Evolutionary conservation across 2,113 vertebrate genomes (phyloP), one percentile per base, ranked within the genome.

Genomic region (Psophia crepitans): DNA sequence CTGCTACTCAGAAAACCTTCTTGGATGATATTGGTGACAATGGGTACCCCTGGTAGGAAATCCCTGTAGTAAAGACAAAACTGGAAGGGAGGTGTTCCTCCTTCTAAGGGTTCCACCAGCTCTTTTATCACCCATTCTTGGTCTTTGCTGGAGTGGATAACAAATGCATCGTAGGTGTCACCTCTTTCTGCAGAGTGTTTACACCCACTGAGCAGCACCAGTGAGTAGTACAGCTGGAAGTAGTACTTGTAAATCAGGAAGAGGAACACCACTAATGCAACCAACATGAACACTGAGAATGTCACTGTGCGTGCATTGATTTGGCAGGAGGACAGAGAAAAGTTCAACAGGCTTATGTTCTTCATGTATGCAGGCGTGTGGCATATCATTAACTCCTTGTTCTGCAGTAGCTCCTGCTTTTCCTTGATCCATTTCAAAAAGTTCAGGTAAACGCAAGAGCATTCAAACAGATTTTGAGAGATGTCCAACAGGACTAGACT

Each of bases 61-160:
- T 98, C 98, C 54, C 98, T 95, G 80, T 97, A 98, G 91, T 98
- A 98, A 54, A 98, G 97, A 76, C 98, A 98, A 35, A 98, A 95
- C 3, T 70, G 96, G 91, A 98, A 98, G 5, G 68, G 90, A 26
- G 98, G 98, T 5, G 43, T 95, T 17, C 98, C 98, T 56, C 79
- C 91, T 94, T 98, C 98, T 77, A 98, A 83, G n/a, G 98, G 98
- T 41, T 97, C 98, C n/a, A 98, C 98, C 79, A 98, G 75, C 44
- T 98, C 97, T 41, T 95, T 96, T 8, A 86, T 98, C 78, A 98
- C 98, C 98, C 98, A 98, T 24, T 98, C 98, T 35, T 98, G 97
- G 66, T 98, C 98, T n/a, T 97, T 97, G 83, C 98, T 98, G 12
- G 98, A 98, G 90, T 98, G 98, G 88, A 98, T 98, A 12, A 98